Evolutionary conservation across 2,888 invertebrate genomes (phyloP), one percentile per base, ranked within the genome.

Genomic region (Coenonympha glycerion): DNA sequence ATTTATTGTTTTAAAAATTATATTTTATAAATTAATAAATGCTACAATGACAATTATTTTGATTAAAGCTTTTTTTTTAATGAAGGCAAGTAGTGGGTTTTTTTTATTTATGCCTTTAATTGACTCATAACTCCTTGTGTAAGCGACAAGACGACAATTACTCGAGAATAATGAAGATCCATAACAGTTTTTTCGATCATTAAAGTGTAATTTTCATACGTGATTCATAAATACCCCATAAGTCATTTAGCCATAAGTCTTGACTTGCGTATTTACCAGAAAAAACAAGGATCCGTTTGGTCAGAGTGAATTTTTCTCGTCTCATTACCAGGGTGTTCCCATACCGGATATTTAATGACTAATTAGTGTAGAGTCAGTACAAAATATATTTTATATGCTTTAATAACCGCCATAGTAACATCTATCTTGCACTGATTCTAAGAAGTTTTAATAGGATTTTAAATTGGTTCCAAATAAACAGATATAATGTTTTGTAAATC

Each of bases 81-180:
- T 44, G 13, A 44, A 44, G 22, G 15, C 6, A 19, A 44, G 6
- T 15, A 9, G 22, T 31, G 30, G 6, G 33, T 24, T 34, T 21
- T 45, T 16, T 42, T 34, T 45, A 34, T 45, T 24, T 34, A 45
- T 45, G 22, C 6, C 24, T 24, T 24, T 24, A 34, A 45, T 39
- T 47, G 28, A 31, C 37, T 39, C 30, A 47, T 31, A 47, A 47
- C 30, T 39, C 30, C 31, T 24, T 48, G 16, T 18, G 37, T 39
- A 39, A 13, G 21, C 24, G 40, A 36, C 16, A 40, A 40, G 33
- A 16, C n/a, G 21, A 21, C 22, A 30, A 40, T 47, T 47, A 47
- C 44, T 28, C 13, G 41, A 41, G 15, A 36, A 33, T 50, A 47
- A 51, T 47, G 41, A 51, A 47, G 51, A 46, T 51, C 24, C 46